phyloP scores from a whole-genome alignment of 1,140 invertebrate species.

The Drosophila ananassae region DNA sequence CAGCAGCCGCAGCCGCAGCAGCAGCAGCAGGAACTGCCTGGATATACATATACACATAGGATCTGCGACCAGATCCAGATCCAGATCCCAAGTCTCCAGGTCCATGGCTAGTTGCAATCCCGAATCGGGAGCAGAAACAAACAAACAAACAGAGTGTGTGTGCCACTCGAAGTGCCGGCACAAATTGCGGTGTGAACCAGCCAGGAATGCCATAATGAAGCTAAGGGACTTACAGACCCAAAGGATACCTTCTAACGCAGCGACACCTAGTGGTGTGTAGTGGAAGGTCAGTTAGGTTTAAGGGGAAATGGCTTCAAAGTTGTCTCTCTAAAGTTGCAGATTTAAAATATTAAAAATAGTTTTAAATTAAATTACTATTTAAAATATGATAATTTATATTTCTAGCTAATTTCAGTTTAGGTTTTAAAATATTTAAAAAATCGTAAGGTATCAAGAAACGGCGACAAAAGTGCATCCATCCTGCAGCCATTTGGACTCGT shows the following conservation, averaged over 20 bases:
- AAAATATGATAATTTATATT: too few species aligned
- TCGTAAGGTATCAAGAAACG: neutral
- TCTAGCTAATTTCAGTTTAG: too few species aligned
- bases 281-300: neutral
- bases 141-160: constrained; percentile 55
- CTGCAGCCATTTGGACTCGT: constrained; percentile 10
- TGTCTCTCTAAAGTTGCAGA: too few species aligned
- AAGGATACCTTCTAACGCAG: constrained; percentile 27
- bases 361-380: too few species aligned
- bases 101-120: neutral
- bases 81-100: constrained; percentile 4
- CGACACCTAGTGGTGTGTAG: constrained; percentile 8
- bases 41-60: constrained; percentile 1
- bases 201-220: constrained; percentile 18
- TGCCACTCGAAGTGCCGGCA: constrained; percentile 30
- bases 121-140: constrained; percentile 51
- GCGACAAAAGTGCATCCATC: neutral
- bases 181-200: constrained; percentile 78
- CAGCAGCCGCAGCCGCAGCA: too few species aligned
- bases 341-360: too few species aligned
- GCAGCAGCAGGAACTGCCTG: constrained; percentile 47
- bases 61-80: constrained; percentile 8
- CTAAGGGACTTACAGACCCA: neutral
- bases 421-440: too few species aligned
- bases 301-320: neutral